Evolutionary conservation across 2,113 vertebrate species (phyloP).

Genomic region (Symphodus melops): DNA sequence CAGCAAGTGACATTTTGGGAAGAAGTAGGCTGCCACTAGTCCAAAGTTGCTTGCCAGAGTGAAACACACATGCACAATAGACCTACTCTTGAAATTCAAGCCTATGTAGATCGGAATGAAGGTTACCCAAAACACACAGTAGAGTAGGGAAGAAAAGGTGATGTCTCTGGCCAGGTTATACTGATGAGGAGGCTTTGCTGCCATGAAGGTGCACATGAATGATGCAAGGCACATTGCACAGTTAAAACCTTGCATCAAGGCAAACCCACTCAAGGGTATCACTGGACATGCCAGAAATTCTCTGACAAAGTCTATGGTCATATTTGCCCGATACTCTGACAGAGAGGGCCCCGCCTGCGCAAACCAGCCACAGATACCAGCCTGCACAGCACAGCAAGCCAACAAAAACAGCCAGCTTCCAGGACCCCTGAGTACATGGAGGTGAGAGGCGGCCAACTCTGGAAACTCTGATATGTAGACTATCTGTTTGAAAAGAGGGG

Average conservation of each 20-base stretch:
- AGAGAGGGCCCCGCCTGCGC: conserved; percentile 50
- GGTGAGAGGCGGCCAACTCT: conserved; percentile 63
- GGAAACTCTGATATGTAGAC: conserved; percentile 83
- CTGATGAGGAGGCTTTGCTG: conserved; percentile 71
- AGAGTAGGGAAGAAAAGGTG: conserved; percentile 84
- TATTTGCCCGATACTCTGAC: conserved; percentile 41
- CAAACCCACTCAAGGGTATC: conserved; percentile 76
- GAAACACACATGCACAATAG: conserved; percentile 77
- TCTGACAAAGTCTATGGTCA: conserved; percentile 73
- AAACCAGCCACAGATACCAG: conserved; percentile 78
- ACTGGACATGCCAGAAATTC: conserved; percentile 82
- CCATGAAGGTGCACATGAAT: conserved; percentile 93
- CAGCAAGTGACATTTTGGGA: conserved; percentile 89
- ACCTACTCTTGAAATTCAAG: conserved; percentile 49
- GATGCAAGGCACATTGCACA: conserved; percentile 78
- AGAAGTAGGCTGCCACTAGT: conserved; percentile 81
- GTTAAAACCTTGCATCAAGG: conserved; percentile 81
- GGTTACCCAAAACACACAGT: conserved; percentile 86
- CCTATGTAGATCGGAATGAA: conserved; percentile 86
- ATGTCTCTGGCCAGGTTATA: conserved; percentile 89
- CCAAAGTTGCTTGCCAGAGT: conserved; percentile 80
- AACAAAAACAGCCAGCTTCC: conserved; percentile 77
- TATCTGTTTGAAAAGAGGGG: conserved; percentile 76
- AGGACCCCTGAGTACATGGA: conserved; percentile 66
- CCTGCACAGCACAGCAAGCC: conserved; percentile 77